These are phyloP conservation scores for Meles meles DNA, from an alignment of 2,113 vertebrate genomes.

Conservation along the genomic window DNA sequence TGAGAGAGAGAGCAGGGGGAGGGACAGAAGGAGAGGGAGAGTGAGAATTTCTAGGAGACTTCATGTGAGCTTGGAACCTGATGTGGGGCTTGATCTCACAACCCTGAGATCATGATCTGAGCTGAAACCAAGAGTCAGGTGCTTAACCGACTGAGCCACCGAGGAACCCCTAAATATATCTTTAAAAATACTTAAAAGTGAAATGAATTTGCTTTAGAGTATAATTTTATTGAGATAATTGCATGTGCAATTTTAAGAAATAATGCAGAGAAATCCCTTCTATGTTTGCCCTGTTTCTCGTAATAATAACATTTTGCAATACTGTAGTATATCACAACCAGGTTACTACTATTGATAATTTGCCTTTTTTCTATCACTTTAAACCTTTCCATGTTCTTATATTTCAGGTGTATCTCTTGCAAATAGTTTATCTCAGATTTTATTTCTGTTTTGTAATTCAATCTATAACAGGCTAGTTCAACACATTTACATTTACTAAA, in stretches of 20 bases:
- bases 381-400: neutral
- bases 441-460: neutral
- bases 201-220: neutral
- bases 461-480: neutral
- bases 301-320: neutral
- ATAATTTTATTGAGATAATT: neutral
- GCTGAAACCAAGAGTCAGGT: neutral
- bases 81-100: too few relatives aligned
- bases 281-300: neutral
- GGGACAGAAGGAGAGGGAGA: too few relatives aligned
- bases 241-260: neutral
- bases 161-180: neutral
- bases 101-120: neutral
- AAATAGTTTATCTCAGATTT: neutral
- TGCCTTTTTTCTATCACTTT: neutral
- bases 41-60: too few relatives aligned
- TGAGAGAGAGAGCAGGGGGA: too few relatives aligned
- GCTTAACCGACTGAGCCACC: neutral
- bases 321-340: neutral
- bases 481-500: neutral
- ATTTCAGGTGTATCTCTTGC: neutral
- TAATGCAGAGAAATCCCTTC: neutral
- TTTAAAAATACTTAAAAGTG: neutral
- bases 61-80: too few relatives aligned
- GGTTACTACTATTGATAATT: neutral